These are phyloP conservation scores for Aptenodytes patagonicus DNA, from an alignment of 2,113 vertebrate species.

Conservation along the genomic window DNA sequence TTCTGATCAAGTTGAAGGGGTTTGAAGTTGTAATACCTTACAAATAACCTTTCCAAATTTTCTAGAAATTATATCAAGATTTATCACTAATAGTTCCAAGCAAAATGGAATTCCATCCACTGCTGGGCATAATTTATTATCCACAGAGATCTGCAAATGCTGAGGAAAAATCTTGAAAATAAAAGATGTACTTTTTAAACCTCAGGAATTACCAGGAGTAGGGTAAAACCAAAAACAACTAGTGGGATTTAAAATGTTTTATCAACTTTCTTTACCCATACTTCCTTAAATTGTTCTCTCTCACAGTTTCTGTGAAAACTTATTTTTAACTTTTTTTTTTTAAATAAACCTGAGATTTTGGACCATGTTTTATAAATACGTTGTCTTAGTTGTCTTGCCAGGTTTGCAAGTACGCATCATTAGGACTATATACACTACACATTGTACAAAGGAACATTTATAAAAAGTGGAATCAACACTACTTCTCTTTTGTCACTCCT, in stretches of 20 bases:
- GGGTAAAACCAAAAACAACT: not conserved
- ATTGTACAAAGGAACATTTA: not conserved
- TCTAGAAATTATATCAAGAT: not conserved
- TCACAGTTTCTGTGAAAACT: not conserved
- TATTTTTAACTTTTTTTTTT: not conserved
- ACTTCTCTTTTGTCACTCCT: not conserved
- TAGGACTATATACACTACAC: not conserved
- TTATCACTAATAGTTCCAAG: not conserved
- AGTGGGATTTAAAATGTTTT: not conserved
- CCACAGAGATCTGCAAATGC: not conserved
- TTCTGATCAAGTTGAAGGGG: not conserved
- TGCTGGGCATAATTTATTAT: not conserved
- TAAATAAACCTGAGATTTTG: not conserved
- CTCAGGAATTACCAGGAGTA: not conserved
- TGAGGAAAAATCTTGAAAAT: not conserved
- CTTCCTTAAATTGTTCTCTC: not conserved
- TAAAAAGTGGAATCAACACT: not conserved
- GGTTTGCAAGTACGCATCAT: not conserved
- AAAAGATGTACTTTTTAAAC: not conserved
- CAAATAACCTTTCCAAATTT: not conserved
- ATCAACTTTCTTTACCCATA: not conserved
- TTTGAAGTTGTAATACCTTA: not conserved
- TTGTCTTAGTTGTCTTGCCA: not conserved
- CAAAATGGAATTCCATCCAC: not conserved
- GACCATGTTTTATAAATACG: not conserved